A percentile compares a stretch with the other conserved stretches of the same genome.
Evolutionary conservation across 1,140 invertebrate species (phyloP).

Genomic region (Bursaphelenchus mucronatus): DNA sequence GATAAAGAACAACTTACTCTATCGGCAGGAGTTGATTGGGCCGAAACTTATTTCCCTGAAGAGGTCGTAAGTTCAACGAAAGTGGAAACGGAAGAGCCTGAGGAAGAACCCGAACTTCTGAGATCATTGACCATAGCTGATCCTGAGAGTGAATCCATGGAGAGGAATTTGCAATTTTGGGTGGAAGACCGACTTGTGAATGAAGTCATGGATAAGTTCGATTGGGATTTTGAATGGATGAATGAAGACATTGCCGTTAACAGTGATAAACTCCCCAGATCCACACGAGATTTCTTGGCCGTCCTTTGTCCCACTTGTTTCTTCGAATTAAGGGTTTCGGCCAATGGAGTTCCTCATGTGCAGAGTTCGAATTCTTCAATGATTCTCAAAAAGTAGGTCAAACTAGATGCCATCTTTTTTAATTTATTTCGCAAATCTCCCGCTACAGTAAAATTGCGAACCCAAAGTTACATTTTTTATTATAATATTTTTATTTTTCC

Average conservation of each 20-base stretch:
- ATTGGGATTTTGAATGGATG: constrained; percentile 47
- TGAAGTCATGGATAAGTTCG: constrained; percentile 42
- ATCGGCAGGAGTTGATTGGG: constrained; percentile 43
- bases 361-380: constrained; percentile 45
- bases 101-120: constrained; percentile 10
- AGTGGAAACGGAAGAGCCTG: constrained; percentile 27
- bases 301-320: constrained; percentile 55
- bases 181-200: constrained; percentile 41
- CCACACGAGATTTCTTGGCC: constrained; percentile 55
- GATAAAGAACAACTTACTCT: constrained; percentile 45
- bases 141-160: constrained; percentile 10
- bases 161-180: constrained; percentile 35
- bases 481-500: too few species aligned
- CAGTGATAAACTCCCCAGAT: constrained; percentile 44
- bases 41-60: constrained; percentile 16
- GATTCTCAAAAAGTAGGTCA: constrained; percentile 47
- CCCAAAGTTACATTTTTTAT: too few species aligned
- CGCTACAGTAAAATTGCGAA: too few species aligned
- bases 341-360: constrained; percentile 50
- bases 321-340: constrained; percentile 52
- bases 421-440: constrained; percentile 5
- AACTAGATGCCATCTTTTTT: constrained; percentile 21
- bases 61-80: not conserved
- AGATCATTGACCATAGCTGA: not conserved
- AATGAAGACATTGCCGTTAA: constrained; percentile 54